Evolutionary conservation across 2,888 invertebrate genomes (phyloP), one percentile per base, ranked within the genome.

Genomic region (Drosophila eohydei): DNA sequence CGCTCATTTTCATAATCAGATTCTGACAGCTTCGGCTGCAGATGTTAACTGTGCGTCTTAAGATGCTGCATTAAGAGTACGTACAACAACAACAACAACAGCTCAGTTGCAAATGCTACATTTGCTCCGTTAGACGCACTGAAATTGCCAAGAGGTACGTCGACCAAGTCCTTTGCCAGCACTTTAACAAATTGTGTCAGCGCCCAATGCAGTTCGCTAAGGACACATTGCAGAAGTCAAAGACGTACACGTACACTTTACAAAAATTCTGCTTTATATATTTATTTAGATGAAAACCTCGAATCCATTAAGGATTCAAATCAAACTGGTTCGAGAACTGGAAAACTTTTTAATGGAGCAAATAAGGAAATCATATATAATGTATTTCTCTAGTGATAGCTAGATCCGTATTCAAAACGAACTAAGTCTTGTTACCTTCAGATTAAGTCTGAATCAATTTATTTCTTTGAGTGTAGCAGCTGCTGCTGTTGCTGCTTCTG

Each of bases 161-260:
- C 44, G 62, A 34, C 48, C 44, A 66, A 41, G 71, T 78, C 78
- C 78, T 79, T 68, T 71, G 79, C 68, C 65, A 82, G 77, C 89
- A 89, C 84, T 84, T 81, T 76, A 74, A 51, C 68, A 84, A 84
- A 88, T 84, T 84, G 87, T 75, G 60, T 68, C 62, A 65, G 55
- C n/a, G 71, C 28, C 46, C 65, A 26, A 38, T 28, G 41, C 21
- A 3, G 36, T 16, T 28, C 43, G n/a, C 1, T 14, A 14, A n/a
- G 38, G 8, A 11, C n/a, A 12, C 51, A 38, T 12, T 40, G 5
- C 12, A 43, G 43, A 12, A 21, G 30, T 41, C 9, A 16, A 34
- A 36, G 56, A 12, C n/a, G 34, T 40, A 4, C 58, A 12, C n/a
- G 34, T 40, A 4, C 58, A 58, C 58, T 58, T 9, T 1, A 0